Percentiles rank a stretch among this genome's conserved stretches.
These are phyloP conservation scores for Aphaenogaster floridana DNA, from an alignment of 1,140 invertebrate species.

Conservation along the genomic window DNA sequence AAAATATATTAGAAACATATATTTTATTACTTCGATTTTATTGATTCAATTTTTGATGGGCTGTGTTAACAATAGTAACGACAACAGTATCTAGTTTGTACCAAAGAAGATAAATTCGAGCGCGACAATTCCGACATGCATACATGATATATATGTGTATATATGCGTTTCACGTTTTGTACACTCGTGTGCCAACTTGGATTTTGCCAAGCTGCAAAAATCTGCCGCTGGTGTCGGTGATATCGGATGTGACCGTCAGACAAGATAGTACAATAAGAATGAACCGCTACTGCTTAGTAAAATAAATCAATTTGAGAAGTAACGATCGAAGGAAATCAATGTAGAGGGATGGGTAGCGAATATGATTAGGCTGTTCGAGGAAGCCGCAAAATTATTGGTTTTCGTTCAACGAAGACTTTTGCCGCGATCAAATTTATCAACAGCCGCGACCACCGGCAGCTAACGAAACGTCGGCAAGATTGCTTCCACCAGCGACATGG, in stretches of 20 bases:
- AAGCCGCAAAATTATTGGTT: conserved; percentile 81
- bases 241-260: conserved; percentile 12
- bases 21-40: conserved; percentile 18
- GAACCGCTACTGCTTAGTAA: conserved; percentile 60
- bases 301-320: conserved; percentile 75
- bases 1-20: neutral
- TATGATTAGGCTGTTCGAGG: conserved; percentile 57
- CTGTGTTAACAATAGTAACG: conserved; percentile 12
- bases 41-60: conserved; percentile 28
- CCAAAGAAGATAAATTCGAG: conserved; percentile 50
- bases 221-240: conserved; percentile 31
- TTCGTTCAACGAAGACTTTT: conserved; percentile 71
- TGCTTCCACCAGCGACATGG: conserved; percentile 49
- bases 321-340: conserved; percentile 57
- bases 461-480: conserved; percentile 73
- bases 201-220: conserved; percentile 22
- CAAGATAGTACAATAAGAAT: conserved; percentile 71
- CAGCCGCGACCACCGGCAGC: conserved; percentile 49
- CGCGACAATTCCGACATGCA: conserved; percentile 25
- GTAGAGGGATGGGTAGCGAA: conserved; percentile 30
- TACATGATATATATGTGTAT: neutral
- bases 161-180: neutral
- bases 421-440: conserved; percentile 78
- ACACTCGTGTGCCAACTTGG: conserved; percentile 36
- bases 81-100: conserved; percentile 29